Base-by-base conservation (phyloP, 2,888 invertebrate species). In the Caenorhabditis zanzibari region DNA sequence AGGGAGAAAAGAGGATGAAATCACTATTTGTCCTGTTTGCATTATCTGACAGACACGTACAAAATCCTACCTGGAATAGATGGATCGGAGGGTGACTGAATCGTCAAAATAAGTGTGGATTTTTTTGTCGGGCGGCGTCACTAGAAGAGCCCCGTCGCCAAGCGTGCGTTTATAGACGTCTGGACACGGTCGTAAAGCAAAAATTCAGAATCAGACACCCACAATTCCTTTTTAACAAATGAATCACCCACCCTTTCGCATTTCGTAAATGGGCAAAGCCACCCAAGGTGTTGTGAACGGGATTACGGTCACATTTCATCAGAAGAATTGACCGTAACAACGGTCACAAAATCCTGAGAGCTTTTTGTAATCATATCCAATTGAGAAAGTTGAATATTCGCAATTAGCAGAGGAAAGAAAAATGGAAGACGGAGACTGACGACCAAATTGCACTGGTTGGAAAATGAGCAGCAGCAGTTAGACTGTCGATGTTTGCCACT, bases 251-350 rank as follows among this genome's bases (percentile, higher is more conserved):
- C 41, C 63, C 63, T 63, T 63, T 19, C 22, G 19, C 38, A 59
- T 24, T 14, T 61, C 35, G 19, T 19, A 47, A 47, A 61, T 54
- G 9, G 41, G 19, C 28, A 16, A 52, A 61, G 32, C 47, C 52
- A 56, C 54, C 71, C 47, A 79, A 79, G 54, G 47, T 84, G 63
- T 84, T 86, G 86, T 86, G 84, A 85, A 81, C 86, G 86, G 59
- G 64, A 79, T 68, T 86, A 85, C 86, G 86, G 86, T 84, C 86
- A 86, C 22, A 19, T 24, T 58, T 16, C 41, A 14, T 19, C n/a
- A 64, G 4, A 1, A 19, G 5, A 47, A 54, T 19, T 85, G 86
- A 84, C 85, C 86, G 85, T 83, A 82, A 81, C 72, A 76, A 81
- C 86, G 86, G 86, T 85, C 84, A 86, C 86, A 86, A 81, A 47